A percentile compares a stretch with the other conserved stretches of the same genome.
phyloP scores from a whole-genome alignment of 2,888 invertebrate genomes.

The Pristionchus japonicus region DNA sequence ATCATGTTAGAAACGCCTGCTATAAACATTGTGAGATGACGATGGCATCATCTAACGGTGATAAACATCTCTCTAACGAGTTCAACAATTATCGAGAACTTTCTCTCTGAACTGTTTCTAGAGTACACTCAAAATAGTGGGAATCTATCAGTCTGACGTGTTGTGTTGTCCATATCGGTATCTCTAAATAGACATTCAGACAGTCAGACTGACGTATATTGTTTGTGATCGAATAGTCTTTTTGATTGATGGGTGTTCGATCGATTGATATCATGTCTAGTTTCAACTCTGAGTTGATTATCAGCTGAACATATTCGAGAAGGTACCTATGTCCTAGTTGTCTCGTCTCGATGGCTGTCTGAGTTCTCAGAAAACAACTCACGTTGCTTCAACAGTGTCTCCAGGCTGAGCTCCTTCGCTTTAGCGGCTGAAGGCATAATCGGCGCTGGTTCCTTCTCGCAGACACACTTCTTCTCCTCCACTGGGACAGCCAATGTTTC shows the following conservation, averaged over 20 bases:
- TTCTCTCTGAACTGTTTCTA: neutral
- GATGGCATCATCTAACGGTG: neutral
- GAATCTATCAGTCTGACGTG: neutral
- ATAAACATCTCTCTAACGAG: neutral
- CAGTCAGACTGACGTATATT: neutral
- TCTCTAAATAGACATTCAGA: neutral
- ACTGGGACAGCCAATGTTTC: neutral
- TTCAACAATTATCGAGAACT: neutral
- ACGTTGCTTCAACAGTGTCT: constrained; percentile 19
- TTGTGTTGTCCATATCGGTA: neutral
- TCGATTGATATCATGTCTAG: too few species aligned
- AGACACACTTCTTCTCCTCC: constrained; percentile 18
- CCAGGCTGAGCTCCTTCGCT: neutral
- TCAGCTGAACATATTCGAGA: too few species aligned
- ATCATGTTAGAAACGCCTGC: neutral
- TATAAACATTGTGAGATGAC: neutral
- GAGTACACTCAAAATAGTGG: neutral
- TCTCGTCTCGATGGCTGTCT: neutral
- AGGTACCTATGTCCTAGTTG: too few species aligned
- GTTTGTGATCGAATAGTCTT: neutral
- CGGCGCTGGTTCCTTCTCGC: neutral
- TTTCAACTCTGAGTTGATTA: too few species aligned
- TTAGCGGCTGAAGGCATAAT: neutral
- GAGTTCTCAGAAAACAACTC: neutral
- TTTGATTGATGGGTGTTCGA: neutral